phyloP scores from a whole-genome alignment of 2,797 vertebrate genomes.

The Arvicola amphibius region DNA sequence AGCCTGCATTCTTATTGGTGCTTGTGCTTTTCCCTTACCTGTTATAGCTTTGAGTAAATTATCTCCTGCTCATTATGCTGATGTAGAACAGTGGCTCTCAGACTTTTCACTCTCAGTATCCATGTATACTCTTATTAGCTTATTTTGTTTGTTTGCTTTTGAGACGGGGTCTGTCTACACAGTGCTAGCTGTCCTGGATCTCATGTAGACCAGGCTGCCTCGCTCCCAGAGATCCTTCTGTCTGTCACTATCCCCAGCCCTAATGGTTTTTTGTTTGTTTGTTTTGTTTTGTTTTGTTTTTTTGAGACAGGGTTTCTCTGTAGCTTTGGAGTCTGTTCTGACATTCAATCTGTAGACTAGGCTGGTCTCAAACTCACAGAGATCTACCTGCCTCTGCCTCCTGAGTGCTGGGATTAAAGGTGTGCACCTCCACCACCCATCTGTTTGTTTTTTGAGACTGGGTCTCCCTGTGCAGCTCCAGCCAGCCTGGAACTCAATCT shows the following conservation, averaged over 20 bases:
- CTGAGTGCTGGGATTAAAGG: too few relatives aligned
- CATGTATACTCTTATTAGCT: background rate
- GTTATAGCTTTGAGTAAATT: conserved; percentile 16
- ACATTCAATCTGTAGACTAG: background rate
- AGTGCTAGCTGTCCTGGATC: background rate
- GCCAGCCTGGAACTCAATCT: background rate
- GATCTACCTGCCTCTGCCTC: too few relatives aligned
- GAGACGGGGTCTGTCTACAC: background rate
- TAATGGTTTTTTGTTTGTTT: background rate
- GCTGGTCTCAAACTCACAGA: background rate
- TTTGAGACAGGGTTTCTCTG: background rate
- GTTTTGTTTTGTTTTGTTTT: background rate
- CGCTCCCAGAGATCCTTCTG: background rate
- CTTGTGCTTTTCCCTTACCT: background rate
- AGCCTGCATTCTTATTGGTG: background rate
- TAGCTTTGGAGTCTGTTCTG: background rate
- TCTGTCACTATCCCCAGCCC: background rate
- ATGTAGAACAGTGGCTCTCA: background rate
- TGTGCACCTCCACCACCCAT: too few relatives aligned
- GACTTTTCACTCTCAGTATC: background rate
- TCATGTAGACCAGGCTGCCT: background rate
- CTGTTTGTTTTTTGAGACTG: too few relatives aligned
- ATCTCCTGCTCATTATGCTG: background rate
- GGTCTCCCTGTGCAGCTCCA: background rate
- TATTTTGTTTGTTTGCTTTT: background rate